Base-by-base conservation (phyloP, 2,888 invertebrate genomes). In the Heliconius hortense region DNA sequence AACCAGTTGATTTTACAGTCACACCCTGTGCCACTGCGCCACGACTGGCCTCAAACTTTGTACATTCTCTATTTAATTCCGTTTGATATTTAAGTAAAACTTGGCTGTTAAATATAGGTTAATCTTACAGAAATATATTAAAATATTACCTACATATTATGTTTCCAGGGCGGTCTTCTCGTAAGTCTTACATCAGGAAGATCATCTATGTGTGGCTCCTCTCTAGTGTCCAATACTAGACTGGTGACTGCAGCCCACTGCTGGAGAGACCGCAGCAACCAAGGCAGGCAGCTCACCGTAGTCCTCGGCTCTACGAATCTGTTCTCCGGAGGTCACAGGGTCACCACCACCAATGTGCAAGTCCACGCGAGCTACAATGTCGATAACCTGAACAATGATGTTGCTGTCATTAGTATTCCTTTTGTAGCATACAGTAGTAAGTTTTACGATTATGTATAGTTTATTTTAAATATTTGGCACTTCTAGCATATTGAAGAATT, bases 191-290 rank as follows among this genome's bases (percentile, higher is more conserved):
- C 77, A 5, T 77, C 18, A 31, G 84, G 84, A 8, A 63, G 43
- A 2, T 80, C 80, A 59, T 85, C 86, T 1, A 83, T 86, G 35
- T 86, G 86, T 77, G 86, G 85, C 0, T 81, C 84, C 1, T 82
- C 85, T 0, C 79, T 86, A 0, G 24, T 87, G 56, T 70, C 81
- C 66, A 82, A 83, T 81, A 82, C 78, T 1, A 80, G 81, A 21
- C 60, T 80, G 24, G 79, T 84, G 69, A 85, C 84, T 28, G 85
- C 85, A 2, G 86, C 84, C 53, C 86, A 86, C 81, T 87, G 86
- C 81, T 86, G 87, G 86, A 78, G 72, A 15, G 81, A 82, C 74
- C 77, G 79, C 1, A 66, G 77, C 62, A 78, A 80, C 75, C 84
- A 84, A 75, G 88, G 86, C 8, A 73, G 80, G 15, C 79, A 80